phyloP scores from a whole-genome alignment of 2,797 vertebrate species.

The Nothura maculosa region DNA sequence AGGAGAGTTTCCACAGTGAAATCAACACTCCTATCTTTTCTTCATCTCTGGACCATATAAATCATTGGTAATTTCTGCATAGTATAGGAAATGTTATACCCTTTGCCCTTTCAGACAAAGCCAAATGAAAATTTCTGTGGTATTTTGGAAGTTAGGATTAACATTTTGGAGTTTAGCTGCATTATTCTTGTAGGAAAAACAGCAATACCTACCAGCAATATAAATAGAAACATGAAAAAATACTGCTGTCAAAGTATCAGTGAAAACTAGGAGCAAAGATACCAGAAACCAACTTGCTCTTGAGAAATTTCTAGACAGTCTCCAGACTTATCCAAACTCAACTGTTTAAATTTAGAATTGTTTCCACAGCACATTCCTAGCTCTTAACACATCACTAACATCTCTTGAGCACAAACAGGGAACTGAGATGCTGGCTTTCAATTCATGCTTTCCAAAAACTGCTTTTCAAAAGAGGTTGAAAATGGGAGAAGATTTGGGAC shows the following conservation, averaged over 20 bases:
- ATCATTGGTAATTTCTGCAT: not conserved
- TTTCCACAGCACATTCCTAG: slow-evolving; percentile 64
- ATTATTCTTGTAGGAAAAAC: not conserved
- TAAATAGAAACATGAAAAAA: not conserved
- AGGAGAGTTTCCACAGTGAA: not conserved
- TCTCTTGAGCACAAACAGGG: slow-evolving; percentile 1
- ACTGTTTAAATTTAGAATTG: slow-evolving; percentile 69
- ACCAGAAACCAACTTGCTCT: slow-evolving; percentile 16
- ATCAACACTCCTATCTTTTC: not conserved
- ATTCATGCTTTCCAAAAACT: not conserved
- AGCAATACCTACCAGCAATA: not conserved
- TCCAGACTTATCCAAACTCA: slow-evolving; percentile 54
- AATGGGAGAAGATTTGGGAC: not conserved
- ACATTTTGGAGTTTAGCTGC: not conserved
- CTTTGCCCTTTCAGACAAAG: not conserved
- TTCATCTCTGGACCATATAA: not conserved
- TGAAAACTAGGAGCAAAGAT: slow-evolving; percentile 48
- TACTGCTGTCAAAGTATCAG: not conserved
- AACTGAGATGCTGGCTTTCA: not conserved
- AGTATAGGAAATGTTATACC: not conserved
- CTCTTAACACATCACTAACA: slow-evolving; percentile 53
- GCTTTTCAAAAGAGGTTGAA: not conserved
- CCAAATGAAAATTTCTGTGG: not conserved
- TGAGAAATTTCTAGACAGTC: slow-evolving; percentile 58
- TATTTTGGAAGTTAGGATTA: not conserved